These are phyloP conservation scores for Neoarius graeffei DNA, from an alignment of 2,113 vertebrate species.

Conservation along the genomic window DNA sequence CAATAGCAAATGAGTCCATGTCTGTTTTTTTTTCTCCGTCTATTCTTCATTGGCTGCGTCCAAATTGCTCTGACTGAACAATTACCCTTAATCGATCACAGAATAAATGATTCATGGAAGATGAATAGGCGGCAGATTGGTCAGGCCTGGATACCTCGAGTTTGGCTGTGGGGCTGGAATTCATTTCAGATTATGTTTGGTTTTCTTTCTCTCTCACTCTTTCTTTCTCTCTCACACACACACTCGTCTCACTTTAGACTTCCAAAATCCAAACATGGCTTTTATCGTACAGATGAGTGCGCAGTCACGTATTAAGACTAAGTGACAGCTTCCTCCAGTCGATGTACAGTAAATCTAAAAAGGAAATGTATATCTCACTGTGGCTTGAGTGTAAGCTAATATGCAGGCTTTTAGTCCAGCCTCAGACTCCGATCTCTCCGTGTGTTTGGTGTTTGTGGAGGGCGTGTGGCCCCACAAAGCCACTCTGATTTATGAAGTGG, in stretches of 20 bases:
- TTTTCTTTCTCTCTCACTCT: conserved; percentile 78
- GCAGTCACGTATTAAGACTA: conserved; percentile 66
- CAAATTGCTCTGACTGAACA: conserved; percentile 96
- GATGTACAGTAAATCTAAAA: conserved; percentile 60
- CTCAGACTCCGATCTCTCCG: not conserved
- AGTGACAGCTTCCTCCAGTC: conserved; percentile 61
- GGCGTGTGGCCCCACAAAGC: conserved; percentile 52
- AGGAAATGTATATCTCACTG: conserved; percentile 58
- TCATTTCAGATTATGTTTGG: conserved; percentile 88
- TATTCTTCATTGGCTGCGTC: conserved; percentile 88
- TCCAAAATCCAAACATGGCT: not conserved
- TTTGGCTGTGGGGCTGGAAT: conserved; percentile 90
- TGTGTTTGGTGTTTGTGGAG: conserved; percentile 3
- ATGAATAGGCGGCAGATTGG: conserved; percentile 94
- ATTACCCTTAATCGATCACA: conserved; percentile 96
- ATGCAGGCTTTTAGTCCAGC: conserved; percentile 61
- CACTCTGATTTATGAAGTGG: conserved; percentile 70
- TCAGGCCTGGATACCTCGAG: conserved; percentile 82
- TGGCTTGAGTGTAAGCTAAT: conserved; percentile 64
- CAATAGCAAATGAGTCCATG: conserved; percentile 92
- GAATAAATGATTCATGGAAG: conserved; percentile 99
- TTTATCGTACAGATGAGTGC: conserved; percentile 11
- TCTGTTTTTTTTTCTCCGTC: conserved; percentile 75
- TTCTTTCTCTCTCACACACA: conserved; percentile 54
- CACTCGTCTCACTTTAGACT: not conserved